A percentile compares a stretch with the other conserved stretches of the same genome.
Evolutionary conservation across 2,113 vertebrate species (phyloP).

Genomic region (Cromileptes altivelis): DNA sequence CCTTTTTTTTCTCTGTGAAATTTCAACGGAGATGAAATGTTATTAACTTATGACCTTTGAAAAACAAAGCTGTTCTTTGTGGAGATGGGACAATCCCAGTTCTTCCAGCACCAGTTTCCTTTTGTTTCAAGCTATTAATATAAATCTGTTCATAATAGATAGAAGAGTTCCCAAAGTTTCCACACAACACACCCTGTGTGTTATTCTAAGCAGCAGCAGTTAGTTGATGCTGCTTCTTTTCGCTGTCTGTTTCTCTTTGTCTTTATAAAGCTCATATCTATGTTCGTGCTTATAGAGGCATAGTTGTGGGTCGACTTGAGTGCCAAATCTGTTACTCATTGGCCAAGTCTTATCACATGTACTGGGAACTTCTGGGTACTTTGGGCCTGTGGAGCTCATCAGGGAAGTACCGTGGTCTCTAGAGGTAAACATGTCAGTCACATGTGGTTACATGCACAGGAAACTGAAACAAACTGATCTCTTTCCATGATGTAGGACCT

Average conservation of each 20-base stretch:
- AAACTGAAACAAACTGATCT: constrained; percentile 39
- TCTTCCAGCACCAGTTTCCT: constrained; percentile 61
- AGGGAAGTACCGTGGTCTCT: constrained; percentile 58
- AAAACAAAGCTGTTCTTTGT: constrained; percentile 58
- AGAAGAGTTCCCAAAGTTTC: constrained; percentile 53
- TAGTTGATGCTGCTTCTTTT: constrained; percentile 40
- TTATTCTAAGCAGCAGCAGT: constrained; percentile 49
- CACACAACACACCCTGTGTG: constrained; percentile 59
- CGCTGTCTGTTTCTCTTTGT: neutral
- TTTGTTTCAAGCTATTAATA: constrained; percentile 71
- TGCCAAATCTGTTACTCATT: constrained; percentile 74
- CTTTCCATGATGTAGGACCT: constrained; percentile 15
- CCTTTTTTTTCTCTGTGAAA: constrained; percentile 7
- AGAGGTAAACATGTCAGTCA: constrained; percentile 60
- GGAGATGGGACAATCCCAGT: constrained; percentile 28
- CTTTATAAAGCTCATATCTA: constrained; percentile 25
- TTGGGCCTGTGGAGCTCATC: constrained; percentile 51
- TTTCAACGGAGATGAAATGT: constrained; percentile 29
- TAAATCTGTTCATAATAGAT: constrained; percentile 61
- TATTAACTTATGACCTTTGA: constrained; percentile 43
- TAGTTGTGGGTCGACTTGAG: constrained; percentile 13
- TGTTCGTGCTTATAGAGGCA: neutral
- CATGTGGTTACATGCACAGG: constrained; percentile 22
- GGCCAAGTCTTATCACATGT: constrained; percentile 64
- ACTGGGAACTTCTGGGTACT: constrained; percentile 55